These are phyloP conservation scores for Lineus longissimus DNA, from an alignment of 1,140 invertebrate species.

Conservation along the genomic window DNA sequence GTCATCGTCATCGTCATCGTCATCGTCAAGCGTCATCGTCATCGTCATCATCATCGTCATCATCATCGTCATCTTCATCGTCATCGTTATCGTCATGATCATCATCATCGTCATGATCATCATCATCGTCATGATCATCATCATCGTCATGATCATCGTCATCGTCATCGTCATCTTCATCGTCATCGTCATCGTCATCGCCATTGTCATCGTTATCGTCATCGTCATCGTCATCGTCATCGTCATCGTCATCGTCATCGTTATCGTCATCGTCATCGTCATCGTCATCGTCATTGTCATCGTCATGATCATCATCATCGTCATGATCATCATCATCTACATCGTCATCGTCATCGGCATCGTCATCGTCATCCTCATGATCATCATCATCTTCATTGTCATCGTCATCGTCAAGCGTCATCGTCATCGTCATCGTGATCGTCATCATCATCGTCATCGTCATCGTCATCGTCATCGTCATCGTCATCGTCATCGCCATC, in stretches of 20 bases:
- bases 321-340: too few species aligned
- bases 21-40: too few species aligned
- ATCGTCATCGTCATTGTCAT: background rate
- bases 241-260: background rate
- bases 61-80: conserved; percentile 13
- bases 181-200: conserved; percentile 13
- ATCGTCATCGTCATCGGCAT: too few species aligned
- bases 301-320: too few species aligned
- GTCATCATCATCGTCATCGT: background rate
- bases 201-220: conserved; percentile 13
- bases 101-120: too few species aligned
- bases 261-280: background rate
- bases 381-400: conserved; percentile 7
- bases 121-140: too few species aligned
- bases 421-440: background rate
- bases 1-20: conserved; percentile 6
- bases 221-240: conserved; percentile 8
- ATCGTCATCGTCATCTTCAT: background rate
- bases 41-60: conserved; percentile 9
- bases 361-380: conserved; percentile 16
- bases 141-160: too few species aligned
- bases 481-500: too few species aligned
- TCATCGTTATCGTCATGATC: too few species aligned
- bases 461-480: background rate
- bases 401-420: too few species aligned